A percentile compares a stretch with the other conserved stretches of the same genome.
Evolutionary conservation across 2,888 invertebrate genomes (phyloP).

Genomic region (Epinotia demarniana): DNA sequence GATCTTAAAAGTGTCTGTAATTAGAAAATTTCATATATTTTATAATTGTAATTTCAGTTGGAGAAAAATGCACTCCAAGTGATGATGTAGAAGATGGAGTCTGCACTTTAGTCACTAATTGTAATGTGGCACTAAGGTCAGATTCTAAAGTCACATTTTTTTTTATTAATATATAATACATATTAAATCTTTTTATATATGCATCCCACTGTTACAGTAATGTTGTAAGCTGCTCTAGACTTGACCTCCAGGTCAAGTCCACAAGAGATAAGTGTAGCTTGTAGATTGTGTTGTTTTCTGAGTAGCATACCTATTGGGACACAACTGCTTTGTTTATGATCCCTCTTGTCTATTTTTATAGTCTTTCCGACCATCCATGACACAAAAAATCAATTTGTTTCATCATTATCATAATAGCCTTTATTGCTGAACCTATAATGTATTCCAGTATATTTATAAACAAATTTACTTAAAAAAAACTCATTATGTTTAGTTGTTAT

Average conservation of each 20-base stretch:
- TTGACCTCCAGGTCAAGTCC: slow-evolving; percentile 43
- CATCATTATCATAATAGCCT: no score
- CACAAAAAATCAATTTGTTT: no score
- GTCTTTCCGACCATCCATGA: no score
- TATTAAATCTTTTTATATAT: neutral
- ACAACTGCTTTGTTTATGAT: neutral
- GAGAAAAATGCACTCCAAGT: slow-evolving; percentile 65
- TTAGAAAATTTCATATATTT: neutral
- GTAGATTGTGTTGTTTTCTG: neutral
- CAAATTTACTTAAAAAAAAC: no score
- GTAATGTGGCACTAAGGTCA: slow-evolving; percentile 69
- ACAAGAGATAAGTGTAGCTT: slow-evolving; percentile 35
- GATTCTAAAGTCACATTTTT: slow-evolving; percentile 46
- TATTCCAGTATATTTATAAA: no score
- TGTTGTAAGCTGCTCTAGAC: neutral
- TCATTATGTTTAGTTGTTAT: no score
- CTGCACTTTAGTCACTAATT: slow-evolving; percentile 63
- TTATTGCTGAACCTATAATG: no score
- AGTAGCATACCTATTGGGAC: neutral
- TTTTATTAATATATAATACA: neutral
- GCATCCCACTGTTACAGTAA: no score
- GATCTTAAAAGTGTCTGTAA: no score
- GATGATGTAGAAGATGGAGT: slow-evolving; percentile 58
- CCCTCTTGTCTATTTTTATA: neutral
- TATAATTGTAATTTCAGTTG: slow-evolving; percentile 59